Base-by-base conservation (phyloP, 2,888 invertebrate species). In the Odontocolon sp. region DNA sequence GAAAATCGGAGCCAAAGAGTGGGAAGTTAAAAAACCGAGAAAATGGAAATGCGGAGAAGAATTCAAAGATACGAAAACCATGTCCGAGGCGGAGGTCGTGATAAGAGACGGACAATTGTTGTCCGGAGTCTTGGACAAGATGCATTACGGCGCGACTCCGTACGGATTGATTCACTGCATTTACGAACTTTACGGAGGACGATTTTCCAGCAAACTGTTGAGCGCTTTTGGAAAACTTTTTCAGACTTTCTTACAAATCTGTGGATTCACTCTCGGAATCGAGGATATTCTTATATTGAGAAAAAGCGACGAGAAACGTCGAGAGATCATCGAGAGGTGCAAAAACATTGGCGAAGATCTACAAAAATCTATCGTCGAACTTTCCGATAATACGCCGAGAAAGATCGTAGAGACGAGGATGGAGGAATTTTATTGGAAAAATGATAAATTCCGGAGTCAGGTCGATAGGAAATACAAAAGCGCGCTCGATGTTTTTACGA, bases 201-300 rank as follows among this genome's bases (percentile, higher is more conserved):
- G 93, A 18, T 94, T 95, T 78, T 97, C 98, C 0, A 95, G 95
- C 52, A 93, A 94, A 59, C 89, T 99, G 40, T 91, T 99, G 6
- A 97, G 97, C 69, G 94, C 97, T 1, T 95, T 99, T 85, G 97
- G 98, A 0, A 96, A 97, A 90, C 92, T 99, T 0, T 99, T 99
- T 87, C 98, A 98, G 6, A 93, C 94, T 74, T 98, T 95, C 88
- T 92, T 99, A 1, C 98, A 98, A 91, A 93, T 94, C 89, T 94
- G 95, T 85, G 99, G 99, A 2, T 99, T 99, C 87, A 97, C 99
- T 0, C 92, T 99, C 18, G 99, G 99, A 28, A 96, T 99, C 0
- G 95, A 96, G 86, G 99, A 99, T 90, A 99, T 99, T 91, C 91
- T 99, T 9, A 95, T 98, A 0, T 92, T 94, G 0, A 87, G 91